These are phyloP conservation scores for Campopleginae sp. DNA, from an alignment of 2,888 invertebrate species.

Conservation along the genomic window DNA sequence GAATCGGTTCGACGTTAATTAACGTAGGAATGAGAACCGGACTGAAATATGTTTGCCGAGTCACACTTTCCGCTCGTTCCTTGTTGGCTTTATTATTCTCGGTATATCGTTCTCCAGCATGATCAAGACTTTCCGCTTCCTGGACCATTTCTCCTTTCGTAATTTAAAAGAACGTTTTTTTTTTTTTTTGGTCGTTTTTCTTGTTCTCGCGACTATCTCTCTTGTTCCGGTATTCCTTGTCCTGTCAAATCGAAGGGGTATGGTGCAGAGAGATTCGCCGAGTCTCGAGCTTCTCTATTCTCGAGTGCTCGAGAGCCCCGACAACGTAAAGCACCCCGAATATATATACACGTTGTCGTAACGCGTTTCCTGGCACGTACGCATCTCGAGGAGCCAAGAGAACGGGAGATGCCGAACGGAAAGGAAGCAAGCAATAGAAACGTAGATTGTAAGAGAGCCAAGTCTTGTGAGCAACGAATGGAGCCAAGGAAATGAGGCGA, in stretches of 20 bases:
- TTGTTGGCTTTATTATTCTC: background rate
- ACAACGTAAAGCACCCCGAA: constrained; percentile 7
- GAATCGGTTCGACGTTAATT: background rate
- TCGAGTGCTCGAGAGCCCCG: constrained; percentile 54
- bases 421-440: constrained; percentile 59
- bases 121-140: constrained; percentile 17
- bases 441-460: constrained; percentile 40
- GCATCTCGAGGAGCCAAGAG: constrained; percentile 47
- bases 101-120: background rate
- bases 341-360: constrained; percentile 36
- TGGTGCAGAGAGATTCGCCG: constrained; percentile 35
- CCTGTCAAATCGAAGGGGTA: constrained; percentile 31
- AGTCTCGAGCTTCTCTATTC: constrained; percentile 47
- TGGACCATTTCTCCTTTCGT: constrained; percentile 59
- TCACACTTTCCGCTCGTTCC: background rate
- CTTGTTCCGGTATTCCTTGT: constrained; percentile 11
- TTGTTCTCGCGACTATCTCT: constrained; percentile 36
- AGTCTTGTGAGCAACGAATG: constrained; percentile 15
- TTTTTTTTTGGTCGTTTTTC: constrained; percentile 49
- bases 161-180: constrained; percentile 64
- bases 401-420: constrained; percentile 37
- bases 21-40: background rate
- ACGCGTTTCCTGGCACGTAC: constrained; percentile 68
- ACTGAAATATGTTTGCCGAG: background rate
- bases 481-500: background rate